Conservation (phyloP, 2,888 invertebrate species). For the Sarcophaga carnaria region DNA sequence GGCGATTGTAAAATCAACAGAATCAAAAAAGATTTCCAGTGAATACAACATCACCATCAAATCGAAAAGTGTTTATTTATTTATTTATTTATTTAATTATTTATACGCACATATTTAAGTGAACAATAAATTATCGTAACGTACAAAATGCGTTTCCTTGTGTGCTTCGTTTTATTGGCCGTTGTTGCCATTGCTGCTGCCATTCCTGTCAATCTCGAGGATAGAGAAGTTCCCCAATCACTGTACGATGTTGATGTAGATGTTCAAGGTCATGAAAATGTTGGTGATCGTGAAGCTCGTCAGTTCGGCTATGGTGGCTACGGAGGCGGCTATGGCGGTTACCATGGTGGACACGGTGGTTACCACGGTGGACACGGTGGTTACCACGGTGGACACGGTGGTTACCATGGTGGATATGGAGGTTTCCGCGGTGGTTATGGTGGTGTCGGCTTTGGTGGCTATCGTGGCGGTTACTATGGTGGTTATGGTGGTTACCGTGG, state of each 20-base stretch:
- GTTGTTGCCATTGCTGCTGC: slow-evolving; percentile 59
- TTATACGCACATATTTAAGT: background rate
- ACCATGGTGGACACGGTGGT: slow-evolving; percentile 39
- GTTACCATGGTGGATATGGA: slow-evolving; percentile 56
- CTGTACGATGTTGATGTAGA: slow-evolving; percentile 70
- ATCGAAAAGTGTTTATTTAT: background rate
- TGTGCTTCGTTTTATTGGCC: slow-evolving; percentile 62
- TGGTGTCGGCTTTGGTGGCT: slow-evolving; percentile 30
- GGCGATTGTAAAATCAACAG: slow-evolving; percentile 53
- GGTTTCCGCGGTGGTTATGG: slow-evolving; percentile 33
- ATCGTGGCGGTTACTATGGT: slow-evolving; percentile 57
- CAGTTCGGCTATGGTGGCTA: slow-evolving; percentile 68
- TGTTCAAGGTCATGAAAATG: slow-evolving; percentile 73
- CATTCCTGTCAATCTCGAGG: slow-evolving; percentile 47
- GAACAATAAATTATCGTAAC: no score
- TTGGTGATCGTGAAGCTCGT: slow-evolving; percentile 71
- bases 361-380: slow-evolving; percentile 50
- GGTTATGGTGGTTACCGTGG: slow-evolving; percentile 54
- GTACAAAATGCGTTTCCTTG: slow-evolving; percentile 70
- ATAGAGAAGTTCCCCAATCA: slow-evolving; percentile 52
- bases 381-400: slow-evolving; percentile 40
- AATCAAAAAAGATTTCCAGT: slow-evolving; percentile 47
- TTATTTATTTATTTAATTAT: background rate
- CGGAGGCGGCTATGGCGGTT: slow-evolving; percentile 62
- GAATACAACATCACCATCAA: slow-evolving; percentile 46